Evolutionary conservation across 1,140 invertebrate species (phyloP), one percentile per base, ranked within the genome.

Genomic region (Pseudoatta argentina): DNA sequence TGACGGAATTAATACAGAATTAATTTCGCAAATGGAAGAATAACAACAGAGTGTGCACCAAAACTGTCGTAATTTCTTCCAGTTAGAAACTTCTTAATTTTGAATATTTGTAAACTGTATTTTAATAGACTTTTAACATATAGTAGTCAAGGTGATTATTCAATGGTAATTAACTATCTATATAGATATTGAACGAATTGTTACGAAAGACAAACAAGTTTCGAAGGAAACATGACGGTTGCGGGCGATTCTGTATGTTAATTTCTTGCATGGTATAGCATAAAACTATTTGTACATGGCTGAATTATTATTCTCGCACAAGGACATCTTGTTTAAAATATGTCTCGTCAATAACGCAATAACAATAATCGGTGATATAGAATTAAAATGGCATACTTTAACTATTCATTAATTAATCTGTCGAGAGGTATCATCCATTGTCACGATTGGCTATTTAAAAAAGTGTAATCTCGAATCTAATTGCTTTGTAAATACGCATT

Each of bases 401-500:
- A 57, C 51, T 59, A 18, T 44, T 48, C 24, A 66, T 51, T 16
- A 78, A 78, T 30, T 48, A 78, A 78, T 66, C 18, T 63, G 18
- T 51, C 48, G 18, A 66, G 24, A 44, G 10, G 18, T 21, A 67
- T 57, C 30, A 48, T 51, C 14, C 12, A 69, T 57, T 21, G 30
- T 71, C 78, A 48, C 66, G 8, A 81, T 24, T 57, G 18, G 71
- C 44, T 24, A 48, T 78, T 18, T 59, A 51, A 69, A 55, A 18
- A 55, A 7, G 44, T 6, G 44, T 44, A 39, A 69, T 44, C 16
- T 71, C 10, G n/a, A 61, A 10, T 5, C 66, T 59, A 2, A 48
- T 16, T 71, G 78, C 78, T 81, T 81, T 81, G 66, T 81, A 81
- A 57, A 81, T 81, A 81, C 16, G 66, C 64, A 34, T 27, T 27